Evolutionary conservation across 2,797 vertebrate species (phyloP).

Genomic region (Coreius guichenoti): DNA sequence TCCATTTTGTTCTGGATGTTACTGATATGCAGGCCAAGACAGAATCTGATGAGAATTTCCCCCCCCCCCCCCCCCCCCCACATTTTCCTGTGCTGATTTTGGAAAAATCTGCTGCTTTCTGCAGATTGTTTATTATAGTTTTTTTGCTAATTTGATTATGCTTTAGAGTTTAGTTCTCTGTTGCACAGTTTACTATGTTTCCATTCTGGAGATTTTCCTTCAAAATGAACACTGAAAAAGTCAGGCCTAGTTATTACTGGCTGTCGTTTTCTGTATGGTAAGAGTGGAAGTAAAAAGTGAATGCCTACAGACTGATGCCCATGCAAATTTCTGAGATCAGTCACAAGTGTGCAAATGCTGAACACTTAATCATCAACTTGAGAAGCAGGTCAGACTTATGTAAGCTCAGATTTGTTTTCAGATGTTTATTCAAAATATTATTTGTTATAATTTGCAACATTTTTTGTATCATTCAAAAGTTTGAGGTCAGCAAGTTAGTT

Average conservation of each 20-base stretch:
- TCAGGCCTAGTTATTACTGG: not conserved
- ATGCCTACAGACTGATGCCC: not conserved
- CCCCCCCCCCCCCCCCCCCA: too few species aligned
- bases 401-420: not conserved
- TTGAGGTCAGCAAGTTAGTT: not conserved
- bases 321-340: constrained; percentile 3
- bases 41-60: not conserved
- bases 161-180: not conserved
- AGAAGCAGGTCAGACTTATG: not conserved
- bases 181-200: not conserved
- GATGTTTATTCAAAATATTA: not conserved
- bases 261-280: not conserved
- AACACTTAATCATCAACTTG: not conserved
- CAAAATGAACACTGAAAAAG: not conserved
- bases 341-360: not conserved
- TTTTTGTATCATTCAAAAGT: not conserved
- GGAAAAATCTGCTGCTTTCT: not conserved
- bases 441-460: not conserved
- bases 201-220: not conserved
- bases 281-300: constrained; percentile 13
- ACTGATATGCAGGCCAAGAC: not conserved
- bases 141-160: not conserved
- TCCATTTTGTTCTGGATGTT: not conserved
- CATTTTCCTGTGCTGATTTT: not conserved
- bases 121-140: not conserved